Percentiles rank a stretch among this genome's conserved stretches.
These are phyloP conservation scores for Andrena bucephala DNA, from an alignment of 2,888 invertebrate species.

Conservation along the genomic window DNA sequence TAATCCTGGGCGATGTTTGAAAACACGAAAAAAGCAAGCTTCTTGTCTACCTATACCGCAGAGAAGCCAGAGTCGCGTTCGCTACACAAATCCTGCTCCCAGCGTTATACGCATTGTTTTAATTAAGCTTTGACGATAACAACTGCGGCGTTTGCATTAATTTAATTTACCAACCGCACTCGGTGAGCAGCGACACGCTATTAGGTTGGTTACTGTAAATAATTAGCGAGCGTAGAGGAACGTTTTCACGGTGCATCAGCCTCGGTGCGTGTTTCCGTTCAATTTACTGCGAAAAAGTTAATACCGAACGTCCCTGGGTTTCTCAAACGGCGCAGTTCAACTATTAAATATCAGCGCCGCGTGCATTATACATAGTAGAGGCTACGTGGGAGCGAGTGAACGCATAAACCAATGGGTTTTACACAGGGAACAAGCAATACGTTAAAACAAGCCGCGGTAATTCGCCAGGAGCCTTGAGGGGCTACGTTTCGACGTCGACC, in stretches of 20 bases:
- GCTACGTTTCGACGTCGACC: slow-evolving; percentile 9
- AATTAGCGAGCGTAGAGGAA: slow-evolving; percentile 19
- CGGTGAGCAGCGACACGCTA: neutral
- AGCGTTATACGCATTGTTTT: slow-evolving; percentile 12
- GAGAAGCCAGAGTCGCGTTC: neutral
- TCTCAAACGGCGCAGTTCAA: neutral
- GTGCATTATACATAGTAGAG: too few species aligned
- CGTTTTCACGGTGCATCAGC: slow-evolving; percentile 3
- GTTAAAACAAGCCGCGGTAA: slow-evolving; percentile 12
- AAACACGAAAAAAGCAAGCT: neutral
- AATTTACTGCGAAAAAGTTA: neutral
- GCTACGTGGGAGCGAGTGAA: neutral
- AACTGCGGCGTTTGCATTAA: slow-evolving; percentile 15
- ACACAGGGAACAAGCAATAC: slow-evolving; percentile 7
- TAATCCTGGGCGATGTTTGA: neutral
- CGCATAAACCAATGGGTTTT: slow-evolving; percentile 21
- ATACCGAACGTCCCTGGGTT: neutral
- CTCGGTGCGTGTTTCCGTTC: neutral
- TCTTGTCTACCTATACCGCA: slow-evolving; percentile 14
- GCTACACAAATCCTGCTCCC: neutral
- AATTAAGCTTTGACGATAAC: slow-evolving; percentile 35
- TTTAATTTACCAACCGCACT: slow-evolving; percentile 20
- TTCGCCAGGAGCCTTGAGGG: slow-evolving; percentile 9
- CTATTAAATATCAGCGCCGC: neutral
- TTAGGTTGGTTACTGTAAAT: slow-evolving; percentile 12